Base-by-base conservation (phyloP, 1,140 invertebrate genomes). In the Halictus rubicundus region DNA sequence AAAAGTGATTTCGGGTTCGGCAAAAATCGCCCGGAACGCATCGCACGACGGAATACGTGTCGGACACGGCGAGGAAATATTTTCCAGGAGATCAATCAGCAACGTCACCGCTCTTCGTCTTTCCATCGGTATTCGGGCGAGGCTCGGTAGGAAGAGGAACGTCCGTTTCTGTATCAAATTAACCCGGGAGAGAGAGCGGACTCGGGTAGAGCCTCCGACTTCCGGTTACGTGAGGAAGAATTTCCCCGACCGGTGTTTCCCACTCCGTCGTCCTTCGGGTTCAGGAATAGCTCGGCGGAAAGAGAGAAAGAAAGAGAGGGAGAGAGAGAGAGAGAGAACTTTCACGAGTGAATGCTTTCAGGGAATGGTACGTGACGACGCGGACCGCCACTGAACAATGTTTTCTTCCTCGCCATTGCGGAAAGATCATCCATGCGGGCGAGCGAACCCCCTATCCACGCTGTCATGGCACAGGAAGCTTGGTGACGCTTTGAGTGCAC, bases 341-440 rank as follows among this genome's bases (percentile, higher is more conserved):
- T 54, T 78, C 65, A 72, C 68, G 37, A 72, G 32, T 25, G 32
- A 65, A 72, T 63, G 76, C 76, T 72, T 72, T 78, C 60, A 57
- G 49, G 54, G 21, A 46, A 23, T 14, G 61, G 46, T 10, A 57
- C 76, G 68, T 78, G 68, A 78, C 54, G 66, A 46, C 59, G 32
- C 49, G 49, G 16, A 21, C 49, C 49, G 49, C 39, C 66, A 14
- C 10, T n/a, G 74, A 60, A 61, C 66, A 37, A 46, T 46, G 12
- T 76, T 69, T 32, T 27, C 64, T 46, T 46, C 19, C 10, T 57
- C 49, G 9, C 6, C 25, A 27, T 37, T 39, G 54, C 21, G 27
- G 39, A 72, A 66, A 42, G 49, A 54, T 57, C 63, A 37, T 68
- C 4, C 64, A 21, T 27, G 59, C 14, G 39, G 27, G 23, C 21